Base-by-base conservation (phyloP, 2,888 invertebrate genomes). In the Pheosia tremula region DNA sequence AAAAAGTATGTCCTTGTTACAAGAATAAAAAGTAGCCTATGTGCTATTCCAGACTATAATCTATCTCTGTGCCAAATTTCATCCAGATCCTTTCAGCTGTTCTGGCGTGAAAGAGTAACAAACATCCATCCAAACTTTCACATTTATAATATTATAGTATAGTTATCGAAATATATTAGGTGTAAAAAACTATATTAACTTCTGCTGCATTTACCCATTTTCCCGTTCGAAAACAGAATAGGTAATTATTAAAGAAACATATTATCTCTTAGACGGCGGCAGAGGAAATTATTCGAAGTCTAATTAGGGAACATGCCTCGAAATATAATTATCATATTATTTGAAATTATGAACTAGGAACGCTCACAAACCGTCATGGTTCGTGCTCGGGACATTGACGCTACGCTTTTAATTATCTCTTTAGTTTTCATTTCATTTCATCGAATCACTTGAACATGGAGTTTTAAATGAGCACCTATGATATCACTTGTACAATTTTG, bases 281-380 rank as follows among this genome's bases (percentile, higher is more conserved):
- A 67, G 64, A 71, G 69, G 75, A 77, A 80, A 82, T 84, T 85
- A 83, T 85, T 83, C 81, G 71, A 67, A 72, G 77, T 75, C 80
- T 90, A 91, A 91, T 91, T 89, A 90, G 85, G 77, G 82, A 75
- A 79, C 84, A 78, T 80, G 83, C 80, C 81, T 82, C 80, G 75
- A 86, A 86, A 85, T 87, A 87, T 88, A 87, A 88, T 89, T 82
- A 87, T 86, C 86, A 83, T 82, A 87, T 86, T 87, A 83, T 87
- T 86, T 88, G 82, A 87, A 88, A 87, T 88, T 87, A 87, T 86
- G 86, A 87, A 84, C 24, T 24, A 24, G 24, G 85, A 84, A 83
- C 80, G 82, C 80, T 81, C 82, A 81, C 81, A 78, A 77, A 75
- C 76, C 88, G 92, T 91, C 90, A 89, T 89, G 91, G 84, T 90